Evolutionary conservation across 2,113 vertebrate genomes (phyloP), one percentile per base, ranked within the genome.

Genomic region (Hemicordylus capensis): DNA sequence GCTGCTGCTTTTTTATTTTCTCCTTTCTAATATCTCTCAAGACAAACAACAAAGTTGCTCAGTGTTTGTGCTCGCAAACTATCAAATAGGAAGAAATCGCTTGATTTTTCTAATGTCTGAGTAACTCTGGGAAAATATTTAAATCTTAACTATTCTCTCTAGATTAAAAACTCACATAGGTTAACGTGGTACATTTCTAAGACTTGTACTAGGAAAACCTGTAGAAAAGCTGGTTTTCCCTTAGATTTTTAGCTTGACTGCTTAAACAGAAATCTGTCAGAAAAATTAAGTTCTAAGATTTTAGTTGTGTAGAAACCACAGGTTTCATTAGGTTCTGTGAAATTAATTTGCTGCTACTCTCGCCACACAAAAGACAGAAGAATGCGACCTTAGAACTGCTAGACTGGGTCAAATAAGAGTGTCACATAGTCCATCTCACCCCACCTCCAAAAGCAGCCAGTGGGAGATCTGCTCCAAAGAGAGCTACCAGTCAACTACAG

Each of bases 101-200:
- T 88, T 85, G 46, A 28, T 90, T 86, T 87, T 46, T 87, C 26
- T 72, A 78, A 77, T 74, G 11, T 72, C 15, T 44, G 39, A 22
- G 46, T 64, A 37, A 37, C 48, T 39, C 39, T 6, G 83, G 51
- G 48, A 75, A 5, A 19, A 20, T 73, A 66, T 34, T 58, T 37
- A 88, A 66, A 48, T 82, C 83, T 31, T 88, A 48, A 51, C 79
- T 48, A 58, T 31, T 58, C 37, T 77, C 61, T 76, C 4, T 85
- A 80, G 67, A 69, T 39, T 76, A 64, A 63, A 7, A 79, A 70
- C 1, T 4, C 28, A 44, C 11, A 46, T 61, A 7, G 15, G 34
- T 28, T 44, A 77, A 24, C 63, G 17, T 24, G 76, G 39, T 39
- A 51, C 72, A 46, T 24, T 64, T 63, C 12, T 46, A 24, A 31